Evolutionary conservation across 1,140 invertebrate species (phyloP).

Genomic region (Nasonia vitripennis): DNA sequence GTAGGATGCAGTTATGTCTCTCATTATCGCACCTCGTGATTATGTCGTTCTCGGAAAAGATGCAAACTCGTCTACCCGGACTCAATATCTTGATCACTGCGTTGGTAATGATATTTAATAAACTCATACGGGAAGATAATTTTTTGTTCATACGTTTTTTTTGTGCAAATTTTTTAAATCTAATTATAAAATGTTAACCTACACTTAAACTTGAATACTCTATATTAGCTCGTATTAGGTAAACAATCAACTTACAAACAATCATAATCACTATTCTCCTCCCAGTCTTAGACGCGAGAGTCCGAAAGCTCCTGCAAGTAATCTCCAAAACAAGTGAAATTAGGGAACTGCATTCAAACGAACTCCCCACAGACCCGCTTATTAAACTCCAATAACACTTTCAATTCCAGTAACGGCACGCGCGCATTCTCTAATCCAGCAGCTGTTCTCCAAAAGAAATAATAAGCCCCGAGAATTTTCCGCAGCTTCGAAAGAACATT

Average conservation of each 20-base stretch:
- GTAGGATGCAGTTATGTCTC: neutral
- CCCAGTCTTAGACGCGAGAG: neutral
- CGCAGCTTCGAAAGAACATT: neutral
- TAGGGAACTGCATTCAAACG: neutral
- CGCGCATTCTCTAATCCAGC: neutral
- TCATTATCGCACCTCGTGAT: neutral
- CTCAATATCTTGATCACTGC: too few relatives aligned
- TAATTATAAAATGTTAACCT: too few relatives aligned
- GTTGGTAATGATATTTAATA: too few relatives aligned
- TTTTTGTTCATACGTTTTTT: too few relatives aligned
- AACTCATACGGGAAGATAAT: too few relatives aligned
- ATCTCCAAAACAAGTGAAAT: neutral
- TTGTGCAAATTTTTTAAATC: too few relatives aligned
- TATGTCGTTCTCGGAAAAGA: too few relatives aligned
- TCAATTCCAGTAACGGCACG: neutral
- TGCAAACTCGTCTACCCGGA: too few relatives aligned
- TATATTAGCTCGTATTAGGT: too few relatives aligned
- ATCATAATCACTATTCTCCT: neutral
- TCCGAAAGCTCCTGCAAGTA: neutral
- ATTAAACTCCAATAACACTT: slow-evolving; percentile 30
- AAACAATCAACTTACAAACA: neutral
- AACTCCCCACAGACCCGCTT: neutral
- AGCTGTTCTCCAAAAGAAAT: neutral
- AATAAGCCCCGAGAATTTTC: neutral
- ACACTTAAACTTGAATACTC: too few relatives aligned